Base-by-base conservation (phyloP, 2,113 vertebrate genomes). In the Anthoscopus minutus region DNA sequence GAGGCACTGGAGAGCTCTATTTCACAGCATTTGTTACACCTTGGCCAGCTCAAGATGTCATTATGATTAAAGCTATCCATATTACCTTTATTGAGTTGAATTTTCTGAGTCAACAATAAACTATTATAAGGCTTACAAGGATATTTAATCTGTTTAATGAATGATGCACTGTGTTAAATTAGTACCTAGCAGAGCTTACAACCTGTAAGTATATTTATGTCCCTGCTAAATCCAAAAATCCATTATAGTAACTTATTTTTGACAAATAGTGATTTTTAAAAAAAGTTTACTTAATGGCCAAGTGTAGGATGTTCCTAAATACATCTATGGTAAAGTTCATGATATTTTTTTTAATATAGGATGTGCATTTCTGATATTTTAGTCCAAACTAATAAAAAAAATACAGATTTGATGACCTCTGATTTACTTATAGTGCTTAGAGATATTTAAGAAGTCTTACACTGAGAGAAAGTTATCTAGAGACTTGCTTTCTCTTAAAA, bases 91-190 rank as follows among this genome's bases (percentile, higher is more conserved):
- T 0, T 57, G 42, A 90, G 42, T 11, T 87, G 56, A 62, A 45
- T 57, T 85, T 83, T 95, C 76, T 69, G 77, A 92, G 66, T 88
- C 78, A 85, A 64, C 44, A 86, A 81, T 88, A 57, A 95, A 64
- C 84, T 92, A 61, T 24, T 71, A 56, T 94, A 87, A 97, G 72
- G 94, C 92, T 87, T 82, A 54, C 11, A 86, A 93, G 44, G 91
- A 82, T 73, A 85, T 93, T 83, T 95, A 82, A 95, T 84, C 73
- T 66, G 81, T 91, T 95, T 88, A 84, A 45, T 88, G 87, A 96
- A 86, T 64, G 87, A 91, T 53, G 69, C 70, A 76, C 33, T 54
- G 60, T 85, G 80, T 93, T 96, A 92, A 96, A 95, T 95, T 89
- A 96, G 79, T 86, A 80, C 87, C 67, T 80, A 81, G 79, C 87